Percentiles rank a stretch among this genome's conserved stretches.
These are phyloP conservation scores for Vombatus ursinus DNA, from an alignment of 2,113 vertebrate species.

Conservation along the genomic window DNA sequence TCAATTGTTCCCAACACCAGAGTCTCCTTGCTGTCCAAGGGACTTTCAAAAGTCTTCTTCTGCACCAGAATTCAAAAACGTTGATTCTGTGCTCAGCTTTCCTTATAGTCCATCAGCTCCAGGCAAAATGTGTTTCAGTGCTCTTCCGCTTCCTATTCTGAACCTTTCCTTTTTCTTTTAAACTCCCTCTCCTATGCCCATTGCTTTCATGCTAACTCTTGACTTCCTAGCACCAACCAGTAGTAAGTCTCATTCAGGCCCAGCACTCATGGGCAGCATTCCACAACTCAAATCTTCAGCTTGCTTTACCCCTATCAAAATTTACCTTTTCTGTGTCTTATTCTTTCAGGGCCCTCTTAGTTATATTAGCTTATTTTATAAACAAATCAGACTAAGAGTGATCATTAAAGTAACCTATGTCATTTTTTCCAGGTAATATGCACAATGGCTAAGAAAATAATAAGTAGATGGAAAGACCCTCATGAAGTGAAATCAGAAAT, in stretches of 20 bases:
- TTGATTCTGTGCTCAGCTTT: background rate
- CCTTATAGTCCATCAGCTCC: background rate
- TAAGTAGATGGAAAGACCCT: background rate
- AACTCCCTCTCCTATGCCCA: background rate
- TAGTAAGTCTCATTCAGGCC: background rate
- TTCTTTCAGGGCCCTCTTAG: background rate
- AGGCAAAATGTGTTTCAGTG: background rate
- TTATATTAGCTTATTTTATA: background rate
- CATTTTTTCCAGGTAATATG: background rate
- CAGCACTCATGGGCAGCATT: background rate
- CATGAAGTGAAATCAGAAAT: background rate
- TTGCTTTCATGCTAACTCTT: background rate
- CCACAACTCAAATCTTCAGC: background rate
- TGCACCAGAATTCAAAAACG: too few relatives aligned
- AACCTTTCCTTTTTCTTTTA: background rate
- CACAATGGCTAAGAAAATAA: background rate
- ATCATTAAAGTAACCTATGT: background rate
- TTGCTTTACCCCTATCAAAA: background rate
- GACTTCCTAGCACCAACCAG: background rate
- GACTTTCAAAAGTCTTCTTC: too few relatives aligned
- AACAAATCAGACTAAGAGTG: background rate
- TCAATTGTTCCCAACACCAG: background rate
- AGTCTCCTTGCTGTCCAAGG: background rate
- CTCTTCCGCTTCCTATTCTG: background rate
- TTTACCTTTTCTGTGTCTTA: background rate